Conservation (phyloP, 2,888 invertebrate species). For the Spilarctia lutea region DNA sequence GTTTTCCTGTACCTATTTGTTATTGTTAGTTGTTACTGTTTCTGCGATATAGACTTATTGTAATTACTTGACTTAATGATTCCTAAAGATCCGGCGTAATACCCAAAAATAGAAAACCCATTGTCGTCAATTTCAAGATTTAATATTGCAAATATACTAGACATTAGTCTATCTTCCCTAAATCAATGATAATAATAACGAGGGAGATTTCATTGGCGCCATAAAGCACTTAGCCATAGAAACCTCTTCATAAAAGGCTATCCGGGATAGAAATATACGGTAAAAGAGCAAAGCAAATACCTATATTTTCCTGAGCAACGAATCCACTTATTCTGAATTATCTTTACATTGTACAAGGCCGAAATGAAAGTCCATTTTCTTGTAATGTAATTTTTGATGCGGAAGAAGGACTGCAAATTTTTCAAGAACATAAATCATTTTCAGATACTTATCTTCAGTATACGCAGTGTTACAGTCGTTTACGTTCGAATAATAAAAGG, state of each 20-base stretch:
- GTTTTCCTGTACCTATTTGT: too few species aligned
- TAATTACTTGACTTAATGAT: background rate
- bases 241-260: slow-evolving; percentile 15
- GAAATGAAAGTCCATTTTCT: slow-evolving; percentile 50
- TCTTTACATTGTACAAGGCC: slow-evolving; percentile 45
- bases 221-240: slow-evolving; percentile 13
- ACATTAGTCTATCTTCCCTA: background rate
- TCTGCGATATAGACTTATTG: background rate
- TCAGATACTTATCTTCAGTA: slow-evolving; percentile 59
- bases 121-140: background rate
- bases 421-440: slow-evolving; percentile 59
- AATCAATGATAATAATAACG: slow-evolving; percentile 5
- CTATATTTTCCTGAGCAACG: slow-evolving; percentile 24
- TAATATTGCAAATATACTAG: background rate
- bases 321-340: slow-evolving; percentile 37
- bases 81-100: background rate
- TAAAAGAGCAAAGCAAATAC: slow-evolving; percentile 20
- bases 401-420: slow-evolving; percentile 49
- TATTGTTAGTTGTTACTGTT: background rate
- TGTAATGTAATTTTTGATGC: slow-evolving; percentile 55
- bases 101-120: background rate
- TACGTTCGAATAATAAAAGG: slow-evolving; percentile 58
- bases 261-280: slow-evolving; percentile 16
- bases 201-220: slow-evolving; percentile 1
- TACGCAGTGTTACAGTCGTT: slow-evolving; percentile 59